Conservation (phyloP, 2,888 invertebrate genomes). For the Schrankia costaestrigalis region DNA sequence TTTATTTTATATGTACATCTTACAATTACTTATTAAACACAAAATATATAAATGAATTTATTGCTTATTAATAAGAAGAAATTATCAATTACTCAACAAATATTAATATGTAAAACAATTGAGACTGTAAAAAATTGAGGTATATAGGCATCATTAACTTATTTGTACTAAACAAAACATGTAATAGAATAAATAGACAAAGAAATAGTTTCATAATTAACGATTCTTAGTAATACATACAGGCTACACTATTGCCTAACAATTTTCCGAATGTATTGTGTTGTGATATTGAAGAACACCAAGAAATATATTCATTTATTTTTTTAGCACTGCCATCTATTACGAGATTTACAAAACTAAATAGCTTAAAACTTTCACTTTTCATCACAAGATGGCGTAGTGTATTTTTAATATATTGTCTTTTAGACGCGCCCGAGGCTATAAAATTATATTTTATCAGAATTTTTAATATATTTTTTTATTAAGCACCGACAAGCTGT, state of each 20-base stretch:
- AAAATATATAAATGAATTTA: not conserved
- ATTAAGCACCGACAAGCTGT: conserved; percentile 37
- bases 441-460: conserved; percentile 6
- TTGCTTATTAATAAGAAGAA: not conserved
- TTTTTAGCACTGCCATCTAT: conserved; percentile 20
- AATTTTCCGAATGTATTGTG: no score
- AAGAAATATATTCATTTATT: no score
- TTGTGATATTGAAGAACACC: no score
- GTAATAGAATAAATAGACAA: no score
- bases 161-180: no score
- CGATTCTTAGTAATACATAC: no score
- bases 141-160: no score
- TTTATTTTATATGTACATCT: conserved; percentile 23
- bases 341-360: not conserved
- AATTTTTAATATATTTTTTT: conserved; percentile 18
- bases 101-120: not conserved
- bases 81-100: conserved; percentile 7
- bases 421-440: conserved; percentile 27
- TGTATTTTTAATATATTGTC: conserved; percentile 14
- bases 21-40: not conserved
- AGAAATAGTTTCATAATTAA: no score
- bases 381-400: conserved; percentile 12
- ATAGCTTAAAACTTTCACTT: conserved; percentile 3
- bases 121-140: no score
- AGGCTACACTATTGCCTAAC: no score